These are phyloP conservation scores for Bos javanicus DNA, from an alignment of 2,113 vertebrate genomes.

Conservation along the genomic window DNA sequence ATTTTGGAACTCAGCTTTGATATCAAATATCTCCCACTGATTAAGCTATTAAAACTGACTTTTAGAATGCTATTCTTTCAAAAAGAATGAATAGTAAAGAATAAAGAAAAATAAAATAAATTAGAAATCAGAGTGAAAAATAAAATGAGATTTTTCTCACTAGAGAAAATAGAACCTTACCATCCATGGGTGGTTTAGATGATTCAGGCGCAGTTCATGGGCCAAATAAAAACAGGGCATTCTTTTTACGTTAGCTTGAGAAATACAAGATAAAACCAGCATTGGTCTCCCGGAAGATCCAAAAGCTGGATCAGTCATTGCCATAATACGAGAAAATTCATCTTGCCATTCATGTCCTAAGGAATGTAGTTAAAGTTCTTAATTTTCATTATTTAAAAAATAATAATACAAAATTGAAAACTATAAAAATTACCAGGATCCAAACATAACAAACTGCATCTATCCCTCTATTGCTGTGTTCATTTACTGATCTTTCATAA, in stretches of 20 bases:
- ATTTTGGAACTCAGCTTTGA: not conserved
- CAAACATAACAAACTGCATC: not conserved
- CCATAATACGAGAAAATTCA: constrained; percentile 86
- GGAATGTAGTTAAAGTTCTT: constrained; percentile 37
- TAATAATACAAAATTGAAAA: not conserved
- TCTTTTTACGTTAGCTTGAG: constrained; percentile 78
- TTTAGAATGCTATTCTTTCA: not conserved
- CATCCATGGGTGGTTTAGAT: constrained; percentile 91
- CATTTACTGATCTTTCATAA: not conserved
- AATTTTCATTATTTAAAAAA: constrained; percentile 31
- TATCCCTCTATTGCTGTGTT: not conserved
- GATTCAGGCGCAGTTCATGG: constrained; percentile 85
- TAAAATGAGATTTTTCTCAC: not conserved
- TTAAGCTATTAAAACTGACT: constrained; percentile 1
- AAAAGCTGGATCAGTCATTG: constrained; percentile 85
- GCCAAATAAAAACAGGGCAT: constrained; percentile 90
- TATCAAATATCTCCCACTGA: not conserved
- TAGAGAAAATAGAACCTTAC: constrained; percentile 77
- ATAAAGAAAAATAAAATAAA: not conserved
- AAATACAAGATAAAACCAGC: constrained; percentile 91
- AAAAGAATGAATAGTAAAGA: constrained; percentile 26
- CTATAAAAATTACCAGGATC: not conserved
- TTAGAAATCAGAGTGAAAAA: constrained; percentile 43
- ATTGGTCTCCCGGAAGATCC: constrained; percentile 85
- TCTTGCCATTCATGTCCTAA: constrained; percentile 81